Evolutionary conservation across 2,888 invertebrate species (phyloP).

Genomic region (Octonoba sinensis): DNA sequence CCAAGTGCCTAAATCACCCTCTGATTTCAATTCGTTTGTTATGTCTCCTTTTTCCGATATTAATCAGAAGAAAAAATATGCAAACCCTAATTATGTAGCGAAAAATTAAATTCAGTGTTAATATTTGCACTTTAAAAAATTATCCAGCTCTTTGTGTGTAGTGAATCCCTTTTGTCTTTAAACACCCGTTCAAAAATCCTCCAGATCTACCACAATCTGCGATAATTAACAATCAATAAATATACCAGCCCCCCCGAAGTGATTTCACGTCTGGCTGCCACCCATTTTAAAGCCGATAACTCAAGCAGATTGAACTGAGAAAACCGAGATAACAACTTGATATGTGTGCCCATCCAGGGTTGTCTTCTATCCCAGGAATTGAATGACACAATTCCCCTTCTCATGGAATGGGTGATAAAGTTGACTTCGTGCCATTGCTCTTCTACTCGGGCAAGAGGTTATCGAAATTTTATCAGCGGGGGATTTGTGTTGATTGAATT

Average conservation of each 20-base stretch:
- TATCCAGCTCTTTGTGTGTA: no score
- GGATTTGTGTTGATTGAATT: no score
- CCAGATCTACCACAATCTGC: slow-evolving; percentile 37
- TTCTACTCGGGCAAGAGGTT: slow-evolving; percentile 47
- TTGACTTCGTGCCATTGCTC: slow-evolving; percentile 40
- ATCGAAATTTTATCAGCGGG: slow-evolving; percentile 10
- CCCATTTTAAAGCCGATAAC: slow-evolving; percentile 36
- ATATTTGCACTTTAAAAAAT: no score
- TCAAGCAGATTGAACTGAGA: slow-evolving; percentile 51
- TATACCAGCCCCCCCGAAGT: slow-evolving; percentile 31
- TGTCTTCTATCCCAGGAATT: no score
- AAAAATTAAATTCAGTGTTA: no score
- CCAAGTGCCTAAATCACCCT: no score
- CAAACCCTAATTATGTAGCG: no score
- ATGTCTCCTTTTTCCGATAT: no score
- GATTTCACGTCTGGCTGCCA: slow-evolving; percentile 42
- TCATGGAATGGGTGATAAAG: slow-evolving; percentile 39
- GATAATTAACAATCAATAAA: slow-evolving; percentile 59
- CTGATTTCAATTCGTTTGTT: no score
- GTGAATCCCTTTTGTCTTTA: slow-evolving; percentile 5
- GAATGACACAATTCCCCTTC: slow-evolving; percentile 34
- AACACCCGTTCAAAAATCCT: slow-evolving; percentile 26
- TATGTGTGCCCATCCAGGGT: slow-evolving; percentile 19
- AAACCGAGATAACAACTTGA: slow-evolving; percentile 55
- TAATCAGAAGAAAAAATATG: no score